Evolutionary conservation across 92 coral and sea anemone genomes (phyloP), one percentile per base, ranked within the genome.

Genomic region (Montipora capitata): DNA sequence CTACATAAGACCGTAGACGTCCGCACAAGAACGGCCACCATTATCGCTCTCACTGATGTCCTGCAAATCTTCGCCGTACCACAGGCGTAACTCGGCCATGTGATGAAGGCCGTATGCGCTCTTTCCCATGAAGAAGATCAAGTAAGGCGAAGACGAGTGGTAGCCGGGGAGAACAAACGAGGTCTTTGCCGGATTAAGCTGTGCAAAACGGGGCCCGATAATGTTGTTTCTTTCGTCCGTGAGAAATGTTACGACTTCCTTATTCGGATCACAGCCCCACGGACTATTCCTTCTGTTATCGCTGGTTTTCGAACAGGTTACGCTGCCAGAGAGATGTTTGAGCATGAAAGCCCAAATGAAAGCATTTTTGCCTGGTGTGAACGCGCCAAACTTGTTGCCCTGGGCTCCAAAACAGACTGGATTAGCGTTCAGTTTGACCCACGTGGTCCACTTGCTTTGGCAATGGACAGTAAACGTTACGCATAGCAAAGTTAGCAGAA

Each of bases 371-470:
- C 68, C 68, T 6, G 6, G 10, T 20, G 40, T 38, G 7, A 85
- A 74, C 10, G 43, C 75, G 5, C 93, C 90, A 20, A 20, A 78
- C 43, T 58, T 16, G 90, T 85, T 56, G 52, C 9, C 56, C 16
- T 42, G 48, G 15, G 90, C 79, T 5, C 86, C 73, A 1, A 90
- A 79, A 15, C 93, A 90, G n/a, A 90, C 87, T 11, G 86, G 80
- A 5, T 48, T n/a, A 42, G 71, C 20, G 68, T 85, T 90, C 27
- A 90, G 72, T 68, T 85, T 90, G 8, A 90, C 78, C 93, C 89
- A 90, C 65, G 68, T 63, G 3, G 20, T 17, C 68, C 68, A 17
- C 20, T 9, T 20, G 41, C 68, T 20, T 6, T 63, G 39, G 40
- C 68, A 63, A 5, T 17, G 18, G 68, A 63, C 7, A 5, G 20